Evolutionary conservation across 2,888 invertebrate species (phyloP).

Genomic region (Meta bourneti): DNA sequence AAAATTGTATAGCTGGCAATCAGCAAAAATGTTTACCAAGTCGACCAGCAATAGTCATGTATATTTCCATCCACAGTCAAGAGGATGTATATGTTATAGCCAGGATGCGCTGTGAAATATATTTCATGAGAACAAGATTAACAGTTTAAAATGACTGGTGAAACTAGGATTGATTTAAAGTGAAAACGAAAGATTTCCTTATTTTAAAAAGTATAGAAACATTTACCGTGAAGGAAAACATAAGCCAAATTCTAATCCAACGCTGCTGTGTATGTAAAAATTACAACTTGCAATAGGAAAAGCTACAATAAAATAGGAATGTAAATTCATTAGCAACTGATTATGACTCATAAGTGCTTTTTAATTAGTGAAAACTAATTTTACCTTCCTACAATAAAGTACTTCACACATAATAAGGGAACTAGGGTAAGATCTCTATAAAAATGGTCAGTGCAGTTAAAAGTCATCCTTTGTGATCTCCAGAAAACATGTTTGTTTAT

Average conservation of each 20-base stretch:
- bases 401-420: no score
- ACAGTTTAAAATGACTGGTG: constrained; percentile 42
- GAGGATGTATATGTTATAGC: constrained; percentile 48
- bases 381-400: no score
- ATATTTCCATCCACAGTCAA: constrained; percentile 55
- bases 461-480: no score
- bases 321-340: constrained; percentile 47
- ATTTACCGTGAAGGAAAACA: constrained; percentile 56
- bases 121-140: constrained; percentile 56
- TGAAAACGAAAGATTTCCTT: constrained; percentile 33
- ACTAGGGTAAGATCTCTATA: no score
- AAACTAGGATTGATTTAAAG: constrained; percentile 46
- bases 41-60: constrained; percentile 51
- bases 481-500: no score
- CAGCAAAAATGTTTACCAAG: constrained; percentile 69
- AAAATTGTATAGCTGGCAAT: constrained; percentile 42
- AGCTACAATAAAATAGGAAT: constrained; percentile 60
- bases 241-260: constrained; percentile 47
- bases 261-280: constrained; percentile 37
- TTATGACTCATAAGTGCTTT: neutral
- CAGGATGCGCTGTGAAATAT: constrained; percentile 69
- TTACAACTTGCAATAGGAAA: constrained; percentile 50
- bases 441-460: no score
- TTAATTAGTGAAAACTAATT: no score
- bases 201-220: constrained; percentile 59